These are phyloP conservation scores for Eupithecia centaureata DNA, from an alignment of 2,888 invertebrate genomes.

Conservation along the genomic window DNA sequence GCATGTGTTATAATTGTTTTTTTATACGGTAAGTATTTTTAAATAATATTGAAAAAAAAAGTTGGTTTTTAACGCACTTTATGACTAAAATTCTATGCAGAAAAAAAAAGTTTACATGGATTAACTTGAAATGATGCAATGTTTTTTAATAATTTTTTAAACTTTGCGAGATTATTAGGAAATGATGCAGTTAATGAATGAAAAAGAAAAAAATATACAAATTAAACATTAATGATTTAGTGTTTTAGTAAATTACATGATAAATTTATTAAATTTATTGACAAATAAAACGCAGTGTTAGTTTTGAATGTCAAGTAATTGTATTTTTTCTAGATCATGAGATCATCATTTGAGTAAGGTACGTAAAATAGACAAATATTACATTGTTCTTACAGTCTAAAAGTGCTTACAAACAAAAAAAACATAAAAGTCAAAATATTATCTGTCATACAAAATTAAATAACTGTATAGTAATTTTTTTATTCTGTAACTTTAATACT, in stretches of 20 bases:
- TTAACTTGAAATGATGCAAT: conserved; percentile 16
- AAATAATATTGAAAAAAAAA: conserved; percentile 12
- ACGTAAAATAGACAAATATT: conserved; percentile 16
- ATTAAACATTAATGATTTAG: conserved; percentile 15
- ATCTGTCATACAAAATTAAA: conserved; percentile 15
- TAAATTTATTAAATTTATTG: conserved; percentile 15
- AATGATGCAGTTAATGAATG: conserved; percentile 16
- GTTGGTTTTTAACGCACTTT: conserved; percentile 10
- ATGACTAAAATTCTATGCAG: conserved; percentile 10
- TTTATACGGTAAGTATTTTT: conserved; percentile 12
- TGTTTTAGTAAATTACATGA: conserved; percentile 16
- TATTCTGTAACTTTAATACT: conserved; percentile 14
- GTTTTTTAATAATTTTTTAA: conserved; percentile 14
- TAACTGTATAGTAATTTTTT: conserved; percentile 15
- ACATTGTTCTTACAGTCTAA: conserved; percentile 15
- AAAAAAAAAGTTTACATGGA: conserved; percentile 11
- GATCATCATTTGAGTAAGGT: conserved; percentile 15
- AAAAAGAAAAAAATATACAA: conserved; percentile 14
- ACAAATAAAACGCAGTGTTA: conserved; percentile 16
- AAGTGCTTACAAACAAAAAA: conserved; percentile 15
- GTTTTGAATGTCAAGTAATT: conserved; percentile 16
- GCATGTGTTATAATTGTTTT: conserved; percentile 16
- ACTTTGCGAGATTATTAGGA: conserved; percentile 13
- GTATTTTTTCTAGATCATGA: conserved; percentile 16
- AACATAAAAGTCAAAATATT: conserved; percentile 15